Conservation (phyloP, 2,797 vertebrate species). For the Brotogeris chrysoptera region DNA sequence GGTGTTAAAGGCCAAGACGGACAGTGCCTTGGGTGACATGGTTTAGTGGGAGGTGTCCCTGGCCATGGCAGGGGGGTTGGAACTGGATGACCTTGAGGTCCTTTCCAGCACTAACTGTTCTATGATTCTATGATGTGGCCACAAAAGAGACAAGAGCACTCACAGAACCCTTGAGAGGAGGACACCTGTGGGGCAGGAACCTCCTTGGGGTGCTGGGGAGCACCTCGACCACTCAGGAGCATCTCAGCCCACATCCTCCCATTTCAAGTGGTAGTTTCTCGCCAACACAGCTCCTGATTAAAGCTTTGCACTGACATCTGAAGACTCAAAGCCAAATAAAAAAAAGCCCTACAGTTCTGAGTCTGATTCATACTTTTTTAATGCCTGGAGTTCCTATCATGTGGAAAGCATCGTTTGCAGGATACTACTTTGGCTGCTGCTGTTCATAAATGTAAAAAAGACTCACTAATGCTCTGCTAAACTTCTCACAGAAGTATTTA, state of each 20-base stretch:
- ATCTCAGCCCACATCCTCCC: neutral
- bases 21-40: too few species aligned
- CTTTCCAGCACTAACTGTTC: too few species aligned
- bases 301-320: constrained; percentile 1
- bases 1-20: too few species aligned
- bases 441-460: constrained; percentile 12
- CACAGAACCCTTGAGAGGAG: neutral
- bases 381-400: neutral
- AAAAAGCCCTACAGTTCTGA: neutral
- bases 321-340: constrained; percentile 39
- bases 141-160: neutral
- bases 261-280: neutral
- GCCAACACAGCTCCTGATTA: neutral
- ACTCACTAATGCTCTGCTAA: constrained; percentile 24
- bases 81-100: too few species aligned
- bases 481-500: constrained; percentile 40
- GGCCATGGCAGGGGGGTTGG: too few species aligned
- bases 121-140: neutral
- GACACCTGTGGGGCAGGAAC: neutral
- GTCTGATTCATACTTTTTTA: constrained; percentile 45
- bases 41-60: too few species aligned
- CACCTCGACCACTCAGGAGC: neutral
- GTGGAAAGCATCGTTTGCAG: constrained; percentile 17
- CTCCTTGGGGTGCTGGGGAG: neutral
- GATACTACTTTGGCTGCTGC: constrained; percentile 21